These are phyloP conservation scores for Drosophila conformis DNA, from an alignment of 2,888 invertebrate species.

Conservation along the genomic window DNA sequence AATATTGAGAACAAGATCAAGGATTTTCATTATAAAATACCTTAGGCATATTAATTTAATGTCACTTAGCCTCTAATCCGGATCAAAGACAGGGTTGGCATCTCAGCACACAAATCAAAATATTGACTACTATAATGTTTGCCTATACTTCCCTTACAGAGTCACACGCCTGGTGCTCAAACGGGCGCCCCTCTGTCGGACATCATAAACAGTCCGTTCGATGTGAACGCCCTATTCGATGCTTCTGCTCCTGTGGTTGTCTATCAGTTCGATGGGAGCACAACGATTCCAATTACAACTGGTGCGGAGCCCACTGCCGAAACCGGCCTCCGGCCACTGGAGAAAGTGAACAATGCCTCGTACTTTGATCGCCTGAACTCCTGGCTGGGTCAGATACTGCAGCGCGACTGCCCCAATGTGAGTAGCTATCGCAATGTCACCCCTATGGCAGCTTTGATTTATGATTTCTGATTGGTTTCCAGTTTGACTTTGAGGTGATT, in stretches of 20 bases:
- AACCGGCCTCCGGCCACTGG: conserved; percentile 79
- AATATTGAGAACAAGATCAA: not conserved
- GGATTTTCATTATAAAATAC: not conserved
- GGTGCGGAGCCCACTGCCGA: conserved; percentile 34
- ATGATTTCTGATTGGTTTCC: conserved; percentile 2
- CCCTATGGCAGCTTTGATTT: not conserved
- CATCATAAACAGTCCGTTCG: conserved; percentile 87
- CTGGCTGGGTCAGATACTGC: conserved; percentile 96
- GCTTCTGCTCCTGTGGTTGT: conserved; percentile 93
- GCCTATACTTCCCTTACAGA: conserved; percentile 86
- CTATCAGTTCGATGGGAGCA: conserved; percentile 90
- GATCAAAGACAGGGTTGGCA: not conserved
- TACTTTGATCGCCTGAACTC: conserved; percentile 95
- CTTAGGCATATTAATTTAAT: not conserved
- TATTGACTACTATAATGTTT: not conserved
- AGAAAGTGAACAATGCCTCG: conserved; percentile 86
- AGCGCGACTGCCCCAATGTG: conserved; percentile 92
- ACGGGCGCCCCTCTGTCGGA: conserved; percentile 88
- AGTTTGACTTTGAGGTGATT: conserved; percentile 93
- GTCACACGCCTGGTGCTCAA: conserved; percentile 92
- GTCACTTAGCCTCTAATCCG: not conserved
- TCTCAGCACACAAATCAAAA: not conserved
- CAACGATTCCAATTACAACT: conserved; percentile 63
- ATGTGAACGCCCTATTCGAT: conserved; percentile 89
- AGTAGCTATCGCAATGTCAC: conserved; percentile 30